Base-by-base conservation (phyloP, 2,797 vertebrate genomes). In the Capromys pilorides region DNA sequence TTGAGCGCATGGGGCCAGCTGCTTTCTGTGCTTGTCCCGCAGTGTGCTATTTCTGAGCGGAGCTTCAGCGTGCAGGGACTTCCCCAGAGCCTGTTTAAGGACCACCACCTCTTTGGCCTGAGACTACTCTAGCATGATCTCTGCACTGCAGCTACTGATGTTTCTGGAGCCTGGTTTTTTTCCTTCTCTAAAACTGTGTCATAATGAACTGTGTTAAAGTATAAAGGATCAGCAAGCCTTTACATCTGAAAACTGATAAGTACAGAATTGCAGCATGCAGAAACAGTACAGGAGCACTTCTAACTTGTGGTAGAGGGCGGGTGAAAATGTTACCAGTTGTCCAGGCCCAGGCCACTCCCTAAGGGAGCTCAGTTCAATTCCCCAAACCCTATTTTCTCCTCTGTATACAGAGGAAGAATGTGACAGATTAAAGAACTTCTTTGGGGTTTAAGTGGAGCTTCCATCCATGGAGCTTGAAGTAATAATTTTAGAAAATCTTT, bases 181-280 rank as follows among this genome's bases (percentile, higher is more conserved):
- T 87, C 62, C 24, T 94, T 39, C 88, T 67, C 41, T 83, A 82
- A 91, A 94, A 91, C n/a, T 54, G 7, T 81, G 57, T 77, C 18
- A n/a, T 49, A 39, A 95, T 26, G 64, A 87, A 90, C n/a, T 75
- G 39, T 93, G 77, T 85, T 78, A 88, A 79, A 86, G 73, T 67
- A 45, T 39, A 69, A 86, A 66, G 22, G 39, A 67, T 24, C 39
- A 92, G 39, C 2, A 54, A 93, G 28, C 61, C 45, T 59, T 89
- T 86, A 54, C 67, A 49, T 89, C 39, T 39, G 69, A 95, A 88
- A 88, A 21, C 22, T 69, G 66, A 51, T 71, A 61, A 85, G 61
- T 80, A 41, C 33, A 88, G 85, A 84, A 62, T 45, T 82, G 21
- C 21, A 80, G 36, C 31, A 45, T 31, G 75, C 41, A 88, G 39